phyloP scores from a whole-genome alignment of 2,888 invertebrate species.

The Teinopalpus imperialis region DNA sequence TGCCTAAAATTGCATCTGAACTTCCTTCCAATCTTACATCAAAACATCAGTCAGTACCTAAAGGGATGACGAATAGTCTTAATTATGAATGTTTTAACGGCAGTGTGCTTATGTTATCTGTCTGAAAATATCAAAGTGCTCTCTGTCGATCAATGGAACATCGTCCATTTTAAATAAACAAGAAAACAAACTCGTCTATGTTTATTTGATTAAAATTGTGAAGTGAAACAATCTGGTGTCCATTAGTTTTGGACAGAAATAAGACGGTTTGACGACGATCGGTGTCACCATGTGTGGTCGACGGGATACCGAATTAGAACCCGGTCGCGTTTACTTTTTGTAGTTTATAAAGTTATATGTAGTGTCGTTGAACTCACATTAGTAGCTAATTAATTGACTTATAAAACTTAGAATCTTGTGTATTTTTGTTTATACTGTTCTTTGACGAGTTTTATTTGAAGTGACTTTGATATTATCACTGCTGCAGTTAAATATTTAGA shows the following conservation, averaged over 20 bases:
- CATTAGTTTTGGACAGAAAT: conserved; percentile 36
- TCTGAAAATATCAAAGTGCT: no score
- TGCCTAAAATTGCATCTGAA: no score
- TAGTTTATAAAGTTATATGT: conserved; percentile 23
- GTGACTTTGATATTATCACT: no score
- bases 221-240: conserved; percentile 31
- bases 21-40: no score
- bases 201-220: conserved; percentile 11
- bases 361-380: conserved; percentile 24
- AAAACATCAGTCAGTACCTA: no score
- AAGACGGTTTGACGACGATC: conserved; percentile 27
- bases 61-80: no score
- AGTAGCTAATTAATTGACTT: conserved; percentile 12
- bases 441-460: background rate
- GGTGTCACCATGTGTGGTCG: conserved; percentile 41
- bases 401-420: conserved; percentile 5
- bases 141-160: no score
- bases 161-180: background rate
- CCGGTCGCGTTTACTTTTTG: conserved; percentile 23
- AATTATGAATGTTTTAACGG: no score
- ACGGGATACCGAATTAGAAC: conserved; percentile 35
- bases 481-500: no score
- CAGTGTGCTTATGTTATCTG: no score
- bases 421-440: conserved; percentile 7
- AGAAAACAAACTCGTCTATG: background rate